Conservation (phyloP, 2,888 invertebrate genomes). For the Papilio gigon region DNA sequence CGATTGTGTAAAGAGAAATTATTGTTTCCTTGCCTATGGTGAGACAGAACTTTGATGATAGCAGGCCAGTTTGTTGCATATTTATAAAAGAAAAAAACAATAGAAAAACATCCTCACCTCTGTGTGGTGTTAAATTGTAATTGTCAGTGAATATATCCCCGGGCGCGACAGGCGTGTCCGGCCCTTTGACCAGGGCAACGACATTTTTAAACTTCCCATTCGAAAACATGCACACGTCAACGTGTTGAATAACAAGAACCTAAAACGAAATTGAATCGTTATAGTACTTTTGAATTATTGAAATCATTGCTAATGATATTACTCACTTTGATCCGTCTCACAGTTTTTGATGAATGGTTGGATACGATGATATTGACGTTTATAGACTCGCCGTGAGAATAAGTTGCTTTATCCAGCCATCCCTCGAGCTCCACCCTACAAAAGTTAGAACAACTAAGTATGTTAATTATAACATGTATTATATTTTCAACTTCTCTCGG, state of each 20-base stretch:
- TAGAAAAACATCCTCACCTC: constrained; percentile 61
- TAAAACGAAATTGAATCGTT: constrained; percentile 58
- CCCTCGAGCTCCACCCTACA: constrained; percentile 88
- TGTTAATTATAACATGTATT: background rate
- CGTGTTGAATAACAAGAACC: constrained; percentile 93
- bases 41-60: background rate
- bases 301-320: background rate
- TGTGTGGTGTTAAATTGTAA: constrained; percentile 86
- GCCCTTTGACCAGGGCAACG: constrained; percentile 85
- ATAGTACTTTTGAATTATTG: background rate
- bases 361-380: constrained; percentile 87
- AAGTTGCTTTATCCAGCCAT: constrained; percentile 90
- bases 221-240: constrained; percentile 97
- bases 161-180: constrained; percentile 85
- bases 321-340: constrained; percentile 90
- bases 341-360: constrained; percentile 92
- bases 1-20: no score
- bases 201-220: constrained; percentile 97
- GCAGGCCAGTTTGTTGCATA: background rate
- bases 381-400: constrained; percentile 91
- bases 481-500: background rate
- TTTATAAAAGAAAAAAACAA: background rate
- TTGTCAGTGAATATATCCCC: constrained; percentile 84
- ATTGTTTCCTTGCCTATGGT: background rate
- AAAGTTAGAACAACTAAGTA: constrained; percentile 7